Evolutionary conservation across 2,888 invertebrate species (phyloP).

Genomic region (Rhodophaea formosa): DNA sequence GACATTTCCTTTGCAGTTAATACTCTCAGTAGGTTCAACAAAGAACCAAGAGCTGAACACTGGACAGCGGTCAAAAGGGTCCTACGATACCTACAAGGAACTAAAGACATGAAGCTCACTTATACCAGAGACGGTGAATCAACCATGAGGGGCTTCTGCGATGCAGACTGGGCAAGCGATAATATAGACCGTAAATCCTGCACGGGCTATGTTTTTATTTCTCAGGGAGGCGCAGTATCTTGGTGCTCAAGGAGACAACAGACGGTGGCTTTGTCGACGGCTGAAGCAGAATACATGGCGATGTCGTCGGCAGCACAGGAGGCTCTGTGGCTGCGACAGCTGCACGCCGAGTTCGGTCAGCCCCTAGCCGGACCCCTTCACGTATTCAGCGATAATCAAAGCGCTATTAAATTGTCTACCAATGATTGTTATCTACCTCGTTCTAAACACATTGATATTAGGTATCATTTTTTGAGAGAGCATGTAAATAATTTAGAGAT

Average conservation of each 20-base stretch:
- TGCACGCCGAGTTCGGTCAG: constrained; percentile 20
- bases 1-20: constrained; percentile 33
- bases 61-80: constrained; percentile 16
- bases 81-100: constrained; percentile 1
- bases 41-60: constrained; percentile 23
- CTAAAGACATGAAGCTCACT: too few relatives aligned
- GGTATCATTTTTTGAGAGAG: constrained; percentile 29
- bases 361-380: too few relatives aligned
- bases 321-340: constrained; percentile 31
- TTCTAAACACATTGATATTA: constrained; percentile 32
- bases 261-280: constrained; percentile 34
- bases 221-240: too few relatives aligned
- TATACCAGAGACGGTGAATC: too few relatives aligned
- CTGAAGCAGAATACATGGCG: constrained; percentile 35
- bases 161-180: too few relatives aligned
- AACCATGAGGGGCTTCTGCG: too few relatives aligned
- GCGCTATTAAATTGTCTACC: constrained; percentile 29
- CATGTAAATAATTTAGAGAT: constrained; percentile 19
- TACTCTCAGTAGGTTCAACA: constrained; percentile 28
- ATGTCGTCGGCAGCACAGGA: constrained; percentile 32
- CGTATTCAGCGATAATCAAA: constrained; percentile 28
- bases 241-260: constrained; percentile 26
- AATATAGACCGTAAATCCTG: too few relatives aligned
- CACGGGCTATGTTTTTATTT: too few relatives aligned
- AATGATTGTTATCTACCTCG: constrained; percentile 32